Evolutionary conservation across 2,888 invertebrate species (phyloP).

Genomic region (Galeruca laticollis): DNA sequence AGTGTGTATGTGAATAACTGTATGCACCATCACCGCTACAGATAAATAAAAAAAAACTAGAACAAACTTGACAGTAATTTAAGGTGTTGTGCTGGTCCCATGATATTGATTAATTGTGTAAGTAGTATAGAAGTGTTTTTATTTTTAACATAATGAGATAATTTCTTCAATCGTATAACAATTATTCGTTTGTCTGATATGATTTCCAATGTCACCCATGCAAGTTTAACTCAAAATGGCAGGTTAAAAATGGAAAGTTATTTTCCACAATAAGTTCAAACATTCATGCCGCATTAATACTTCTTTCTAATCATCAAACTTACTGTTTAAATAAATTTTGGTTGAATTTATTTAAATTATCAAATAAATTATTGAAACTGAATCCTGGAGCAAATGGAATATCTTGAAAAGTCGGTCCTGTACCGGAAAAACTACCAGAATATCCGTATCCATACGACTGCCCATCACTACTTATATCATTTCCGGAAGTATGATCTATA

Average conservation of each 20-base stretch:
- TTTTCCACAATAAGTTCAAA: too few relatives aligned
- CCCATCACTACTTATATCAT: constrained; percentile 33
- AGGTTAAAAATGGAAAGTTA: too few relatives aligned
- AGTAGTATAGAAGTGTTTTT: background rate
- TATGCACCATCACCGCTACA: constrained; percentile 52
- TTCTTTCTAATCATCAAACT: constrained; percentile 35
- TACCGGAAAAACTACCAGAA: constrained; percentile 55
- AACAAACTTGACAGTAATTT: background rate
- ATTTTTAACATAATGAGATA: background rate
- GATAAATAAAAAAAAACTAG: constrained; percentile 36
- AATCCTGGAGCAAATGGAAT: constrained; percentile 46
- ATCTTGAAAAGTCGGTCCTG: constrained; percentile 47
- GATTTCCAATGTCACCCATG: background rate
- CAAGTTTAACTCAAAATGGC: too few relatives aligned
- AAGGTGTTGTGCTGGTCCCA: background rate
- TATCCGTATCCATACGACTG: constrained; percentile 53
- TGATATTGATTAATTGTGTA: background rate
- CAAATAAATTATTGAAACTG: constrained; percentile 55
- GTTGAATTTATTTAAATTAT: constrained; percentile 56
- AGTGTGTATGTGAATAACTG: constrained; percentile 55
- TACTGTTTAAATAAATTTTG: constrained; percentile 58
- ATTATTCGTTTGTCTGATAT: too few relatives aligned
- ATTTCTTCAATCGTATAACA: background rate
- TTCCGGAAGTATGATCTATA: constrained; percentile 35
- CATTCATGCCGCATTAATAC: constrained; percentile 9